Base-by-base conservation (phyloP, 2,888 invertebrate species). In the Aphrophora alni region DNA sequence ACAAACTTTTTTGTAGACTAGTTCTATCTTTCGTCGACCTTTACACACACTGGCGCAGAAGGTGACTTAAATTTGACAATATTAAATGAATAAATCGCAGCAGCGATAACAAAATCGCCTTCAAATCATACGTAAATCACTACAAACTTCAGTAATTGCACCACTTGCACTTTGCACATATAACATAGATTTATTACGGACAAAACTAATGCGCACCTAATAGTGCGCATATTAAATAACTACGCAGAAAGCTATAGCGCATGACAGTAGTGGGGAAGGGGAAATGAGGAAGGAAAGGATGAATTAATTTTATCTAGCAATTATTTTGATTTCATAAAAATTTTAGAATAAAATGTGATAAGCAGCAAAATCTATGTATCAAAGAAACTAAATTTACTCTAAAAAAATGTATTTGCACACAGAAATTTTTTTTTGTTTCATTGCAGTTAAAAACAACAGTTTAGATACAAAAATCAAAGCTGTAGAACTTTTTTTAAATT, bases 21-120 rank as follows among this genome's bases (percentile, higher is more conserved):
- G 59, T 59, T 21, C 21, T 28, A 72, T 27, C 78, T 59, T 27
- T 17, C 74, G 79, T 81, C 90, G 89, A 92, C 95, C 95, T 95
- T 95, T 95, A 95, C 94, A 95, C 95, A 90, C 95, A 95, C 95
- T 95, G 95, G 95, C 91, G 93, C 91, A 95, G 95, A 95, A 95
- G 95, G 94, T 83, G 75, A 77, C 80, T 83, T 38, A 26, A 8
- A 77, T 17, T 24, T 24, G 17, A 10, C 59, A 59, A 59, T 59
- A 59, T 59, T 59, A 59, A 59, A 59, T 14, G n/a, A 59, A 59
- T 59, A 59, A 59, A 59, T 2, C 21, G 5, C 59, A 59, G 21
- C n/a, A 21, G 21, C n/a, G 59, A 59, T 59, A 59, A 59, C 21
- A 21, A 59, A 59, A 59, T 21, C n/a, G 4, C 59, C n/a, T 14